Base-by-base conservation (phyloP, 2,888 invertebrate species). In the Dryobotodes eremita region DNA sequence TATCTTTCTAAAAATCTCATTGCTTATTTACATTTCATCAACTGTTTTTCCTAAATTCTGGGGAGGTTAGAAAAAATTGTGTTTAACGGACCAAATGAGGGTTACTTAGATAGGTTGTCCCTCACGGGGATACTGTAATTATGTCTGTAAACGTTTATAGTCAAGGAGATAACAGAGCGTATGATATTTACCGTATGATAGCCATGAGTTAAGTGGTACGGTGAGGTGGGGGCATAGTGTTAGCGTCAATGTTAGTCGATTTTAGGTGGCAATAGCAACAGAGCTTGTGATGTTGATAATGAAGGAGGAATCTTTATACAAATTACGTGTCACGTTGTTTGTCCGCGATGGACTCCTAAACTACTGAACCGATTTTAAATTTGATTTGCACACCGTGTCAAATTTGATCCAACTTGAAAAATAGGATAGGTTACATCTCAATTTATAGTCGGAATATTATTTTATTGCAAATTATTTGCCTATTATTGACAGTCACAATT, bases 171-270 rank as follows among this genome's bases (percentile, higher is more conserved):
- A 90, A 89, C 86, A 86, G 82, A 89, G 83, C 88, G 91, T 92
- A 90, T 92, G 91, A 91, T 92, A 91, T 92, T 91, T 91, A 90
- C 90, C 89, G 89, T 88, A 85, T 85, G 91, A 92, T 91, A 90
- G 89, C 88, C 88, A 87, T 87, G 89, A 91, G 90, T 86, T 90
- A 91, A 90, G 90, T 90, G 89, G 84, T 78, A 69, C 65, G 42
- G 81, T 71, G 62, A 73, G 85, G 82, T 85, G 59, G 53, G 84
- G 87, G 75, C 62, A 15, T 70, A 77, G 26, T 77, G 15, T 11
- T 10, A 76, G 82, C 88, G 83, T 23, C 55, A 23, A 23, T 23
- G 23, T 55, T 10, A 55, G 23, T 7, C 23, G 55, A 55, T 55
- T 55, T 55, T 23, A 55, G 23, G 23, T 55, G 11, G 11, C 55